Evolutionary conservation across 1,140 invertebrate species (phyloP), one percentile per base, ranked within the genome.

Genomic region (Sycophila sp.): DNA sequence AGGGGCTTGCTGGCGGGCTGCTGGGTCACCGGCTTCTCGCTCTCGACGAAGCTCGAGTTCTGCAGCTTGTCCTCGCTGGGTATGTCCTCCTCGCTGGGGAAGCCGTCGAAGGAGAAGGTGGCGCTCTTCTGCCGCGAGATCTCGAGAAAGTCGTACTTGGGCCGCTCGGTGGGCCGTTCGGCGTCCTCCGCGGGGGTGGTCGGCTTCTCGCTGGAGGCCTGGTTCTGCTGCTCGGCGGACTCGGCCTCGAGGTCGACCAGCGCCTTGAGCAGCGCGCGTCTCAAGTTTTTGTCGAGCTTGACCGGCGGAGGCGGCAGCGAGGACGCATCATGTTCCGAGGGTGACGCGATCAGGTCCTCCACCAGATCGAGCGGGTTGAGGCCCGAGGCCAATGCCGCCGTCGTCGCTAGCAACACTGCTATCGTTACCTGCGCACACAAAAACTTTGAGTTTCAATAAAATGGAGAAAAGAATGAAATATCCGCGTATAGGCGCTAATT

Each of bases 231-330:
- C 56, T 86, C 85, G 1, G 80, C 84, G 0, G 85, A 86, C 62
- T 86, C 84, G 0, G 80, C 77, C 59, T 93, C 91, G 34, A 93
- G 80, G 71, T 92, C 90, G 47, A 89, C 90, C 0, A 93, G 83
- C 2, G 92, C 92, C 79, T 90, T 90, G 10, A 93, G 79, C n/a
- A 93, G 80, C 1, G 91, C 91, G 81, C 90, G 90, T 5, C 91
- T 84, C 51, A 93, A 87, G 45, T 89, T 90, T 38, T 91, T 91
- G 81, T 93, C 91, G 45, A 93, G 76, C 59, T 89, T 87, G 0
- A 91, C 85, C 3, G 89, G 88, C 7, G 89, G 83, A 26, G 87
- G 83, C 1, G 84, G 75, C 53, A 83, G 81, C 5, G 71, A 56
- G 0, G 73, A 26, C 24, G n/a, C 15, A 40, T 71, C 71, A 17